Base-by-base conservation (phyloP, 2,113 vertebrate genomes). In the Echinops telfairi region DNA sequence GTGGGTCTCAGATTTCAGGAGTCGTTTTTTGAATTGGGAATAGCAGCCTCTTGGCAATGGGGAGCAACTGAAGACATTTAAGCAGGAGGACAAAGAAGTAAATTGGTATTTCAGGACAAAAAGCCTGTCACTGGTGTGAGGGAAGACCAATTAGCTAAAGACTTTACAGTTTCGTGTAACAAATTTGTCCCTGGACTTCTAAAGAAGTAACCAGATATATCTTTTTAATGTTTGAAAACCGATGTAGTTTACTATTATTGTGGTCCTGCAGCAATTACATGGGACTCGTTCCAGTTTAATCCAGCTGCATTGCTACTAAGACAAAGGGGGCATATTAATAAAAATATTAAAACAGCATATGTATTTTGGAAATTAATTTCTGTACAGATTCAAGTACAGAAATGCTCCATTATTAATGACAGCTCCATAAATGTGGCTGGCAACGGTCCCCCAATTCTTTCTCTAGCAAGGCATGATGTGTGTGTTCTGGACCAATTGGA, bases 151-250 rank as follows among this genome's bases (percentile, higher is more conserved):
- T 82, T 86, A 73, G 17, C 36, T 70, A 33, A 88, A 85, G 5
- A 43, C 38, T 81, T 88, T 68, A 78, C 6, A 91, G 68, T 92
- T 83, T 53, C 27, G 86, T 58, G 58, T 77, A 85, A 81, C 33
- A 90, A 3, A 33, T 14, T 14, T 84, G 3, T 5, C 31, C 25
- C 15, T 62, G 3, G 12, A 9, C 9, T 53, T 53, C 47, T 53
- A 9, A 53, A 53, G 47, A 53, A 53, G 9, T 53, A 53, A 53
- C 10, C 47, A 53, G 9, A 62, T 25, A 62, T 62, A 62, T 62
- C 11, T 62, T 10, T 93, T 77, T 62, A 25, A 80, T 76, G 31
- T 47, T 60, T 80, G 89, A 83, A 95, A 90, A 29, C 22, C 11
- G 25, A 0, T 77, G n/a, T 40, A 29, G 27, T 5, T 93, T 16